phyloP scores from a whole-genome alignment of 2,888 invertebrate genomes.

The Dorcus parallelipipedus region DNA sequence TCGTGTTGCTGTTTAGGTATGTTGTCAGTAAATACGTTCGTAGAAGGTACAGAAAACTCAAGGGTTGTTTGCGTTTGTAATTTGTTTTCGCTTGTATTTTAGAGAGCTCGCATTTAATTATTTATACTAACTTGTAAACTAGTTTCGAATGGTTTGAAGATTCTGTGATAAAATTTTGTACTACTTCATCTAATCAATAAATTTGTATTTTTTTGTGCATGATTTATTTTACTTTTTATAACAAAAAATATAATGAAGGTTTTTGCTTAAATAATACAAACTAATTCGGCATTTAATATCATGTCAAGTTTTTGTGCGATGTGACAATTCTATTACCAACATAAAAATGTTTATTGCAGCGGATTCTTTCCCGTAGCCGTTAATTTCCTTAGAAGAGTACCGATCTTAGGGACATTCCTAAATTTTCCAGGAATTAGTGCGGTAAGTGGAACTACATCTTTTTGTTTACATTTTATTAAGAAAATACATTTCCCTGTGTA shows the following conservation, averaged over 20 bases:
- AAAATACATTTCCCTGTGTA: slow-evolving; percentile 47
- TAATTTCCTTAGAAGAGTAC: slow-evolving; percentile 91
- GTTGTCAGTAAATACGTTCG: slow-evolving; percentile 22
- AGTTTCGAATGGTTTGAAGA: no score
- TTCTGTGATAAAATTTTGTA: no score
- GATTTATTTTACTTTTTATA: no score
- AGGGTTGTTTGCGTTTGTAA: not conserved
- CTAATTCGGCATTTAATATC: no score
- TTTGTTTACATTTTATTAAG: not conserved
- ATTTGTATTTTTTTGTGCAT: no score
- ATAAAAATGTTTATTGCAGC: slow-evolving; percentile 55
- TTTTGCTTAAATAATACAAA: no score
- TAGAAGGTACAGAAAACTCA: slow-evolving; percentile 4
- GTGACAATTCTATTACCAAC: not conserved
- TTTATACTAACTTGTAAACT: no score
- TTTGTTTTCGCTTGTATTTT: not conserved
- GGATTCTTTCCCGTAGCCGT: slow-evolving; percentile 96
- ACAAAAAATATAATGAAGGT: no score
- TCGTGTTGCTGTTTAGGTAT: slow-evolving; percentile 79
- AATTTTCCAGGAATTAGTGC: slow-evolving; percentile 87
- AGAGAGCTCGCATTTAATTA: no score
- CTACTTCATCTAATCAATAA: no score
- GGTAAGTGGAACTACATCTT: slow-evolving; percentile 53
- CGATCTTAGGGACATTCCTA: slow-evolving; percentile 83
- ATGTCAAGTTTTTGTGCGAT: no score